phyloP scores from a whole-genome alignment of 2,888 invertebrate species.

The Caenorhabditis macrosperma region DNA sequence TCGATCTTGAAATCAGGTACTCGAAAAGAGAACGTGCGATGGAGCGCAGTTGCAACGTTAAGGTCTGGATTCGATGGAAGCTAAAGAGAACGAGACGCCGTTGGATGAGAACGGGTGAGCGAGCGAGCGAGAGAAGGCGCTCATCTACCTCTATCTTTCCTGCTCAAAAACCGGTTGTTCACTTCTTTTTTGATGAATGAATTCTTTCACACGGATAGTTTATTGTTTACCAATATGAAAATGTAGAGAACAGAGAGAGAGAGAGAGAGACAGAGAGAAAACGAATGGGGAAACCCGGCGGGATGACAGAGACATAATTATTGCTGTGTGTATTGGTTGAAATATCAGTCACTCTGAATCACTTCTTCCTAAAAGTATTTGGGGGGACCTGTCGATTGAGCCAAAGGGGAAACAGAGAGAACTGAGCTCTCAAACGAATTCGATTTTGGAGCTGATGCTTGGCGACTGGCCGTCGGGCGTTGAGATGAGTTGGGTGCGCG shows the following conservation, averaged over 20 bases:
- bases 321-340: too few relatives aligned
- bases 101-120: conserved; percentile 27
- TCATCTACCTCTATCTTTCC: conserved; percentile 5
- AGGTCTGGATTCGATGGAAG: conserved; percentile 54
- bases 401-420: not conserved
- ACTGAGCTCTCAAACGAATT: conserved; percentile 36
- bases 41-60: not conserved
- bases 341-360: not conserved
- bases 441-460: conserved; percentile 53
- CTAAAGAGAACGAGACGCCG: conserved; percentile 13
- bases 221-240: conserved; percentile 1
- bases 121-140: not conserved
- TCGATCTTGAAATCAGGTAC: conserved; percentile 50
- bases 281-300: conserved; percentile 22
- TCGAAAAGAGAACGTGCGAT: not conserved
- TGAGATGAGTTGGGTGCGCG: conserved; percentile 45
- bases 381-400: not conserved
- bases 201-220: conserved; percentile 6
- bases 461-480: conserved; percentile 56
- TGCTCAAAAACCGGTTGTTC: conserved; percentile 24
- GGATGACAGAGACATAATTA: conserved; percentile 12
- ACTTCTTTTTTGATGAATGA: not conserved
- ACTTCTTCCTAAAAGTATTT: not conserved
- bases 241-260: not conserved
- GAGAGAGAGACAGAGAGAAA: not conserved